These are phyloP conservation scores for Percina caprodes DNA, from an alignment of 2,113 vertebrate genomes.

Conservation along the genomic window DNA sequence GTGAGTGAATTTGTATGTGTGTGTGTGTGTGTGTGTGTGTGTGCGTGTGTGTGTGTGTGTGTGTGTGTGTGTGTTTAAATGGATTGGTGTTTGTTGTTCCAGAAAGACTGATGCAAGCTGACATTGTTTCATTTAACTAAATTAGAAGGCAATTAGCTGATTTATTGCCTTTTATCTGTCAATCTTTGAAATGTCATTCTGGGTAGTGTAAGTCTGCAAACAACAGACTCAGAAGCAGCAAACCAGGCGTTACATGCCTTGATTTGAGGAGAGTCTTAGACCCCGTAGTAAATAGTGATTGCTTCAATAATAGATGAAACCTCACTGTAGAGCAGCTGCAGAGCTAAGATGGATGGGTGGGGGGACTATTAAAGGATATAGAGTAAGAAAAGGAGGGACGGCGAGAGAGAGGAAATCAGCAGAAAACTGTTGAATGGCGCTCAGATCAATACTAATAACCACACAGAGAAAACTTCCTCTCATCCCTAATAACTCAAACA, in stretches of 20 bases:
- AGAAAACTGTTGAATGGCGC: slow-evolving; percentile 72
- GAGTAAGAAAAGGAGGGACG: slow-evolving; percentile 57
- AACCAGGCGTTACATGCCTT: slow-evolving; percentile 13
- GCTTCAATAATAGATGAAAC: slow-evolving; percentile 66
- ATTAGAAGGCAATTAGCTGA: slow-evolving; percentile 18
- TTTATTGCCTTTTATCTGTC: slow-evolving; percentile 11
- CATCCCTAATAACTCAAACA: slow-evolving; percentile 75
- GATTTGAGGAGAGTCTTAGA: slow-evolving; percentile 35
- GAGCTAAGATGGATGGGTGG: slow-evolving; percentile 59
- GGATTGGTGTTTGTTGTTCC: neutral
- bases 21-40: neutral
- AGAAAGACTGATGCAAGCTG: slow-evolving; percentile 10
- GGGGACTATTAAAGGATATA: slow-evolving; percentile 69
- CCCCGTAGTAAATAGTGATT: slow-evolving; percentile 44
- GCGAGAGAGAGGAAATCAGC: slow-evolving; percentile 70
- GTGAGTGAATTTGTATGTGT: no score
- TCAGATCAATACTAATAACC: slow-evolving; percentile 83
- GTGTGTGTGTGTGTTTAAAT: neutral
- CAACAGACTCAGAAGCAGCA: slow-evolving; percentile 23
- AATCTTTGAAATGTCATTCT: neutral
- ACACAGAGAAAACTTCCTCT: slow-evolving; percentile 78
- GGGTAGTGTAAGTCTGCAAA: slow-evolving; percentile 14
- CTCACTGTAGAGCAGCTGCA: slow-evolving; percentile 42
- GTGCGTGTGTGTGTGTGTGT: slow-evolving; percentile 10
- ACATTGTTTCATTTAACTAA: slow-evolving; percentile 8